Base-by-base conservation (phyloP, 1,140 invertebrate species). In the Pseudomyrmex pallidus region DNA sequence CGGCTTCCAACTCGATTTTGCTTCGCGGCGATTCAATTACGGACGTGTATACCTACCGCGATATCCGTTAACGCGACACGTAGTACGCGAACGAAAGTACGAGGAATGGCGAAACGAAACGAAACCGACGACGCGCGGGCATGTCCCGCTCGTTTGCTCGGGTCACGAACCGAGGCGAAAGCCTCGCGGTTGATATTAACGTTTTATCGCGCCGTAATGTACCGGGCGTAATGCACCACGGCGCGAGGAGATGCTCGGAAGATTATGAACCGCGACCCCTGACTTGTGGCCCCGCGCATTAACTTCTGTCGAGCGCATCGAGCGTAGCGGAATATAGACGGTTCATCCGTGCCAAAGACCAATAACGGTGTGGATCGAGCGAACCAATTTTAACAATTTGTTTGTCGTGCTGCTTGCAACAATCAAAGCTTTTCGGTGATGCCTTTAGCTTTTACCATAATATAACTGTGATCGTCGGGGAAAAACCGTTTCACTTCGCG, bases 1-100 rank as follows among this genome's bases (percentile, higher is more conserved):
- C 78, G 68, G 52, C 62, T 66, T 80, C 76, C 76, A 59, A 80
- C 20, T 80, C 66, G 66, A 80, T 80, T 72, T 82, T 70, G 70
- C n/a, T 44, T 25, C 54, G 67, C 20, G 56, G 25, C 62, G 62
- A 80, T 80, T 72, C 67, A 67, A 77, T 77, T 80, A 80, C 77
- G 20, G 46, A 72, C 44, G 50, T 59, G 52, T 50, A 48, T 50
- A 48, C 54, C 15, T 61, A 61, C 44, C 57, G 59, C 35, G 35
- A 35, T 35, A 35, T 35, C 35, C 35, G 46, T 70, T 20, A 61
- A 61, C 35, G 13, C 20, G 20, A 46, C 50, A 1, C 2, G 13
- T 9, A 17, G 15, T n/a, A 15, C 17, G 7, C n/a, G 35, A 46
- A 7, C 17, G 13, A 48, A 74, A 74, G 20, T 54, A 67, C 1